phyloP scores from a whole-genome alignment of 2,113 vertebrate genomes.

The Bubalus kerabau region DNA sequence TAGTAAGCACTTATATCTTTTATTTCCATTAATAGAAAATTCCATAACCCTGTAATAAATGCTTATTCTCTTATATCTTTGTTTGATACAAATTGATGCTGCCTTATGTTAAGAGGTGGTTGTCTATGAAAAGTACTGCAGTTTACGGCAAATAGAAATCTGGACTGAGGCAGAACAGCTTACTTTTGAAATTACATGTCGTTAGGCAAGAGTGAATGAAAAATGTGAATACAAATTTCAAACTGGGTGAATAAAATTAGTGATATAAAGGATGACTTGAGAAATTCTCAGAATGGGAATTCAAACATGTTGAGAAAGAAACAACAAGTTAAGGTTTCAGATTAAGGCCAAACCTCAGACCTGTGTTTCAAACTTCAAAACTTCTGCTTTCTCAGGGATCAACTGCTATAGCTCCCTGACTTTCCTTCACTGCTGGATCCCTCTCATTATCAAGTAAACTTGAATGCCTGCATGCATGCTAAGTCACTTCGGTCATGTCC shows the following conservation, averaged over 20 bases:
- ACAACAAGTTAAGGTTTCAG: background rate
- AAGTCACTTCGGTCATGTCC: background rate
- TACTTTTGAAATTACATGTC: background rate
- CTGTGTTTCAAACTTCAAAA: fast-evolving
- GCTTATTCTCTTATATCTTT: background rate
- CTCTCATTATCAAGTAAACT: background rate
- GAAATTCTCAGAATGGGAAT: background rate
- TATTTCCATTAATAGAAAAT: background rate
- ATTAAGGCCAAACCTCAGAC: background rate
- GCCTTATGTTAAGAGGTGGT: background rate
- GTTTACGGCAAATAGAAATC: background rate
- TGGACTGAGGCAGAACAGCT: background rate
- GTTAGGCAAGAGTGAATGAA: background rate
- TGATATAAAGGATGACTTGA: background rate
- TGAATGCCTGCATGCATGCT: background rate
- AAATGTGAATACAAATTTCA: background rate
- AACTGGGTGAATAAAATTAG: background rate
- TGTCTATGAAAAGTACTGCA: background rate
- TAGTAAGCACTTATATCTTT: background rate
- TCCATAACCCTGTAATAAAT: background rate
- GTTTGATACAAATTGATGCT: background rate
- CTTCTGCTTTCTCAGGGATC: background rate
- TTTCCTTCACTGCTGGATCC: background rate
- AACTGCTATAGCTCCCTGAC: fast-evolving
- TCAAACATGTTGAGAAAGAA: background rate